Percentiles rank a stretch among this genome's conserved stretches.
Conservation (phyloP, 2,113 vertebrate species). For the Propithecus coquereli region DNA sequence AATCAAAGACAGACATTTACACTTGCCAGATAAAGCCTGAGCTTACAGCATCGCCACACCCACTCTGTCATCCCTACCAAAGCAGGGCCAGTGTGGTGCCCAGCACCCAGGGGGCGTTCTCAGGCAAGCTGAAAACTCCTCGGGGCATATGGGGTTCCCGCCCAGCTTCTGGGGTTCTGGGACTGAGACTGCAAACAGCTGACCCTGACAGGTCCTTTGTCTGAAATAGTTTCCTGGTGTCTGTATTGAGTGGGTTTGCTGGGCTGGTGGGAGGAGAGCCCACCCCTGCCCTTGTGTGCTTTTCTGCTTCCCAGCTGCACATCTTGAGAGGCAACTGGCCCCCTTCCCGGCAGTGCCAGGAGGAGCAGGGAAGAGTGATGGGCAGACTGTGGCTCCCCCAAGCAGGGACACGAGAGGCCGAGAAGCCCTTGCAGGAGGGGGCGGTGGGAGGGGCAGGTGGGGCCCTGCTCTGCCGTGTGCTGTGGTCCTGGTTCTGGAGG, state of each 20-base stretch:
- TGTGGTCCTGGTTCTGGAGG: neutral
- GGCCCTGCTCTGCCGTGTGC: no score
- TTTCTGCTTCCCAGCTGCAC: neutral
- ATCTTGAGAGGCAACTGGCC: no score
- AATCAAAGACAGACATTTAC: neutral
- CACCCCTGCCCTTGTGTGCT: neutral
- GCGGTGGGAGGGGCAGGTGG: fast-evolving
- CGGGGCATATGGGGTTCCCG: fast-evolving
- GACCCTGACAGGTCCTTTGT: neutral
- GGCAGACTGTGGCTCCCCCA: neutral
- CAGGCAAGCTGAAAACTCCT: neutral
- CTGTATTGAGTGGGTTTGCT: neutral
- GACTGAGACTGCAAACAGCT: neutral
- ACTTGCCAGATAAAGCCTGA: neutral
- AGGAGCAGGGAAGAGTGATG: neutral
- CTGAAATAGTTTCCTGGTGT: neutral
- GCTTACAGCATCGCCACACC: neutral
- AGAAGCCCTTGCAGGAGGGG: neutral
- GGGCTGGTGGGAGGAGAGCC: neutral
- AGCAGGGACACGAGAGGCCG: neutral
- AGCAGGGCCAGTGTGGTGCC: fast-evolving
- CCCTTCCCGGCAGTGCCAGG: neutral
- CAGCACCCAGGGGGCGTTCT: fast-evolving
- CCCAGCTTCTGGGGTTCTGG: neutral
- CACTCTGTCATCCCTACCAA: fast-evolving